Percentiles rank a stretch among this genome's conserved stretches.
phyloP scores from a whole-genome alignment of 1,140 invertebrate species.

The Luehdorfia chinensis region DNA sequence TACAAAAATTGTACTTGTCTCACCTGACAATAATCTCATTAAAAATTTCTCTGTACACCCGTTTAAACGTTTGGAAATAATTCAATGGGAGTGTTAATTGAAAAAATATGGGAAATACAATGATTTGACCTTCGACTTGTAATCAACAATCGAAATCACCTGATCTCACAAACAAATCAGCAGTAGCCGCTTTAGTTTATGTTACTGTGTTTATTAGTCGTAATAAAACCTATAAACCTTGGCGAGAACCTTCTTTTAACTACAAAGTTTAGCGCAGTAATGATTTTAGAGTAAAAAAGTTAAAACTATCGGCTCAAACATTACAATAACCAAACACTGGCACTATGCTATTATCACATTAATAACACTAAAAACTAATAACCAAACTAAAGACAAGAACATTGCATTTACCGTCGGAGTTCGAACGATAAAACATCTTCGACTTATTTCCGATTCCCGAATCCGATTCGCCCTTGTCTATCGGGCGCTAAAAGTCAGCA shows the following conservation, averaged over 20 bases:
- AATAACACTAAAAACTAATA: conserved; percentile 70
- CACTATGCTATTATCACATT: conserved; percentile 58
- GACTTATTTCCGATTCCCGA: conserved; percentile 73
- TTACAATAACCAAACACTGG: conserved; percentile 66
- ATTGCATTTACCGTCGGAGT: conserved; percentile 77
- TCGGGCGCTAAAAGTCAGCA: conserved; percentile 77
- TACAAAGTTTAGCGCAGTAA: conserved; percentile 48
- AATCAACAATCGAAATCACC: conserved; percentile 64
- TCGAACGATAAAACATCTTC: conserved; percentile 78
- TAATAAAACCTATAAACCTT: conserved; percentile 38
- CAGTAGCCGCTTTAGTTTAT: conserved; percentile 19
- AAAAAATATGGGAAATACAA: conserved; percentile 45
- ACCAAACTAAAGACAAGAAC: conserved; percentile 75
- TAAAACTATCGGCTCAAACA: conserved; percentile 60
- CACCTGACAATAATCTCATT: conserved; percentile 42
- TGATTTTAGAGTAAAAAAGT: conserved; percentile 53
- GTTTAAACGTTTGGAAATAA: conserved; percentile 23
- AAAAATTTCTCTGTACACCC: conserved; percentile 2
- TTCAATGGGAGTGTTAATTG: conserved; percentile 30
- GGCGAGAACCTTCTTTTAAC: conserved; percentile 57
- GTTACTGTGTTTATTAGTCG: conserved; percentile 1
- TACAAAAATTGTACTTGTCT: conserved; percentile 30
- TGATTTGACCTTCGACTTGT: conserved; percentile 47
- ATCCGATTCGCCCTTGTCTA: conserved; percentile 77
- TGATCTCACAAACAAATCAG: conserved; percentile 58